Percentiles rank a stretch among this genome's conserved stretches.
phyloP scores from a whole-genome alignment of 2,888 invertebrate species.

The Zygothrica quintamaculata region DNA sequence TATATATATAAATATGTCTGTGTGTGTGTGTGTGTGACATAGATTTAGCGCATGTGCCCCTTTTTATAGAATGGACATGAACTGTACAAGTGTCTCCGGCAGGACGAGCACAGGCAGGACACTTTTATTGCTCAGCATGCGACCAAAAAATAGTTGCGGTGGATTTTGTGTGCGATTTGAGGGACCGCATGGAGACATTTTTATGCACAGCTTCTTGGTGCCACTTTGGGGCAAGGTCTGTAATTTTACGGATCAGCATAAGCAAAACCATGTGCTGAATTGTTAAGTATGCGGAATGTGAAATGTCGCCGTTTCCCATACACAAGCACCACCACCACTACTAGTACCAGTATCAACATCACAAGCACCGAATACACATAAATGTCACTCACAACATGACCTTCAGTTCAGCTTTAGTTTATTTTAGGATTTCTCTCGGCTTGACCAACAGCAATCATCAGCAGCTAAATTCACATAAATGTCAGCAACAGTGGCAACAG shows the following conservation, averaged over 20 bases:
- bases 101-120: constrained; percentile 48
- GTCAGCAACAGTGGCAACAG: constrained; percentile 45
- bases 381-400: constrained; percentile 61
- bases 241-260: constrained; percentile 63
- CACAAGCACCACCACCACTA: no score
- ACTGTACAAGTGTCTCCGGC: constrained; percentile 69
- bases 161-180: constrained; percentile 72
- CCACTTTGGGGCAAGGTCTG: constrained; percentile 11
- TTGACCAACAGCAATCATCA: constrained; percentile 38
- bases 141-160: constrained; percentile 75
- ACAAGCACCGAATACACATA: constrained; percentile 40
- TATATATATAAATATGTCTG: no score
- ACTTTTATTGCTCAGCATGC: constrained; percentile 76
- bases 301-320: constrained; percentile 45
- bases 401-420: constrained; percentile 22
- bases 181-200: constrained; percentile 54
- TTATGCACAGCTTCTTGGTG: constrained; percentile 47
- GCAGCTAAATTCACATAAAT: constrained; percentile 51
- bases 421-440: neutral
- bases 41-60: constrained; percentile 65
- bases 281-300: constrained; percentile 60
- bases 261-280: constrained; percentile 69
- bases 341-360: no score
- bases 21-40: constrained; percentile 27
- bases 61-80: constrained; percentile 71